These are phyloP conservation scores for Gasterosteus nipponicus DNA, from an alignment of 2,113 vertebrate genomes.

Conservation along the genomic window DNA sequence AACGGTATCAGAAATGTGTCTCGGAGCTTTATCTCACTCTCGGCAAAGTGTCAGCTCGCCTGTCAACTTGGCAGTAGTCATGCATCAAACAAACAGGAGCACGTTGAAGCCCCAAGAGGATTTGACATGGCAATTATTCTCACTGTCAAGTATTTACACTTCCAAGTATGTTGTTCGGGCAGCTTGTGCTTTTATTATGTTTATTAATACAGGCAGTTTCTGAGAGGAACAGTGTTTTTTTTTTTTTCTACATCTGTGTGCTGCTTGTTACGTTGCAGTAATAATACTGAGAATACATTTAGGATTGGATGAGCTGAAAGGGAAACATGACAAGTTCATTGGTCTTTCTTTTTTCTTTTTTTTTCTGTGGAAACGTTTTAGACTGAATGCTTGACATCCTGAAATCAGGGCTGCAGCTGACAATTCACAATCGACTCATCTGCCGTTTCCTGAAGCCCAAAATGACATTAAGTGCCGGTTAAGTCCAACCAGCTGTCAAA, in stretches of 20 bases:
- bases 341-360: neutral
- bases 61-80: slow-evolving; percentile 62
- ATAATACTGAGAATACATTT: slow-evolving; percentile 19
- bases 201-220: slow-evolving; percentile 54
- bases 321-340: neutral
- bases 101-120: slow-evolving; percentile 52
- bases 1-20: slow-evolving; percentile 43
- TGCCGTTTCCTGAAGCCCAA: neutral
- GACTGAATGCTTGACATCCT: neutral
- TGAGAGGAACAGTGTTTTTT: neutral
- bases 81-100: slow-evolving; percentile 60
- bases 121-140: slow-evolving; percentile 71
- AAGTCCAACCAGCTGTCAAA: neutral
- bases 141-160: slow-evolving; percentile 46
- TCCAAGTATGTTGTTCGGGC: slow-evolving; percentile 51
- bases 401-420: neutral
- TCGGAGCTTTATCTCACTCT: slow-evolving; percentile 41
- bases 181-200: slow-evolving; percentile 60
- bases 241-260: neutral
- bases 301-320: slow-evolving; percentile 5
- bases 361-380: neutral
- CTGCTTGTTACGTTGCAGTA: slow-evolving; percentile 24
- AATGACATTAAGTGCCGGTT: neutral
- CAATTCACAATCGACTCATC: neutral
- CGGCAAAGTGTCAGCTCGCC: slow-evolving; percentile 43